Evolutionary conservation across 2,113 vertebrate species (phyloP).

Genomic region (Brachypodius melanocephalos): DNA sequence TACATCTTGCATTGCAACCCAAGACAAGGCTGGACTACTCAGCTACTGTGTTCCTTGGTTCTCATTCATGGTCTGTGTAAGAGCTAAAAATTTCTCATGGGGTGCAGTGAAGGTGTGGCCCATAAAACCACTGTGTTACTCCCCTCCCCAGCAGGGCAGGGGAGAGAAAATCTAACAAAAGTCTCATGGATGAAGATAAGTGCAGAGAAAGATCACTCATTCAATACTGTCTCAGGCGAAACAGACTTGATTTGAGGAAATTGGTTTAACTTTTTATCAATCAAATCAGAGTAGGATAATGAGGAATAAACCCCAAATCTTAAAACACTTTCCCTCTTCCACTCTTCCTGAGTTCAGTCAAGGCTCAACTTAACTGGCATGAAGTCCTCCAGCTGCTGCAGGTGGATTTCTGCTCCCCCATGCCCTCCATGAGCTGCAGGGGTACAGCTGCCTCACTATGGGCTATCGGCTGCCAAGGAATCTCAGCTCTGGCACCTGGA

Average conservation of each 20-base stretch:
- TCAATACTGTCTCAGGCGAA: rapidly evolving
- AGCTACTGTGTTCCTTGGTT: rapidly evolving
- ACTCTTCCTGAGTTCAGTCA: neutral
- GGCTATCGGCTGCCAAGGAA: neutral
- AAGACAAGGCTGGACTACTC: neutral
- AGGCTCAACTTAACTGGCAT: neutral
- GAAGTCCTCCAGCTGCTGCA: neutral
- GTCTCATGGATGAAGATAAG: neutral
- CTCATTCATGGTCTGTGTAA: neutral
- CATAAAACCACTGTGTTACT: neutral
- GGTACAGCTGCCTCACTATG: neutral
- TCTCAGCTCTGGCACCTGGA: neutral
- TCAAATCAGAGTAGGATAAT: neutral
- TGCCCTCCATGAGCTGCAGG: neutral
- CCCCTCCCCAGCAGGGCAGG: neutral
- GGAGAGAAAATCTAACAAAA: neutral
- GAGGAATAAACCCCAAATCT: neutral
- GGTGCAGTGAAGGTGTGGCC: neutral
- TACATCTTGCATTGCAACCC: too few species aligned
- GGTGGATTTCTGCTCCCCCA: neutral
- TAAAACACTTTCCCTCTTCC: neutral
- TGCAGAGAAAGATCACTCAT: neutral
- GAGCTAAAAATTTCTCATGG: neutral
- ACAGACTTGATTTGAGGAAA: neutral
- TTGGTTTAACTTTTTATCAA: neutral